Evolutionary conservation across 2,888 invertebrate genomes (phyloP), one percentile per base, ranked within the genome.

Genomic region (Lasioglossum calceatum): DNA sequence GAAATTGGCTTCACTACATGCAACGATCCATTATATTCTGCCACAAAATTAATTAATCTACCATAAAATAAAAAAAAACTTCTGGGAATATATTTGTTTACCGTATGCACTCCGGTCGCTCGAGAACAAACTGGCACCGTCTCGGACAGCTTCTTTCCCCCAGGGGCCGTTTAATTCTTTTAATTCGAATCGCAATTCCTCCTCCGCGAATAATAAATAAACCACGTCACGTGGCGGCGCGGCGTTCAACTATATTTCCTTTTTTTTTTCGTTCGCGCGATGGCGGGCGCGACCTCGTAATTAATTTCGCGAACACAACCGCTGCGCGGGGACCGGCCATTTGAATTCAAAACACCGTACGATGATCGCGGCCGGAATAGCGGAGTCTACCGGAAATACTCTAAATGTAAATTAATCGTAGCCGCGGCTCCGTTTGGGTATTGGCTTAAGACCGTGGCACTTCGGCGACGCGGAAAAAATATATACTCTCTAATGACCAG

Each of bases 371-470:
- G 71, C 54, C 58, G 54, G 47, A 73, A 58, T 54, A 71, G 32
- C 61, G 39, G 47, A 58, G 27, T 67, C n/a, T 27, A 64, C 80
- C 78, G 82, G 86, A 88, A 86, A 88, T 88, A 79, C 86, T 88
- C 81, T 83, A 84, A 86, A 89, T 88, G 87, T 89, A 89, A 86
- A 89, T 89, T 89, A 81, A 78, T 86, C 64, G 75, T 42, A 42
- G 71, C 58, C 50, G 77, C 54, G 39, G 79, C 39, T 84, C 76
- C 73, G 82, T 86, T 79, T 84, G 64, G 71, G 70, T 79, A 85
- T 85, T 85, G 81, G 77, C 74, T 76, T 73, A 76, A 76, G 47
- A 72, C 54, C 50, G 32, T 54, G 10, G 71, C 64, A 76, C 75
- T 81, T 78, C 61, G 82, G 27, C 19, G 50, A 19, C 32, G 42